Conservation (phyloP, 2,113 vertebrate species). For the Chinchilla lanigera region DNA sequence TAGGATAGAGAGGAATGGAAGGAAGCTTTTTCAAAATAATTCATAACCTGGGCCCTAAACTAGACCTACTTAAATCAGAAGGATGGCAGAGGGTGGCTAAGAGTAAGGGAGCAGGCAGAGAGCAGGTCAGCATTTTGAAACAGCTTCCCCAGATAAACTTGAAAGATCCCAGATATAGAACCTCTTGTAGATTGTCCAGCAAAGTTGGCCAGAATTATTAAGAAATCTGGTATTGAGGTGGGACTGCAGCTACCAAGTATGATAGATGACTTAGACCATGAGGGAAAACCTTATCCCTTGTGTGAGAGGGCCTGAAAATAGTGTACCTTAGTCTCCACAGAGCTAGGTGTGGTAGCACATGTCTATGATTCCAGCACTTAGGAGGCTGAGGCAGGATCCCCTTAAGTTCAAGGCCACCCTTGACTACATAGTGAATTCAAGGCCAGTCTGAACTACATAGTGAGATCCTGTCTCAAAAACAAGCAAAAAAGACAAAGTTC, state of each 20-base stretch:
- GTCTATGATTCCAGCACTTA: neutral
- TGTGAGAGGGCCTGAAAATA: neutral
- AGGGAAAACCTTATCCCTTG: neutral
- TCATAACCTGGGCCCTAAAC: neutral
- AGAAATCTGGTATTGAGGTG: neutral
- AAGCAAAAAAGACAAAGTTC: neutral
- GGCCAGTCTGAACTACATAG: no score
- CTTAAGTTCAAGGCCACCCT: neutral
- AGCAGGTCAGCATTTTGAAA: neutral
- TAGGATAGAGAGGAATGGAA: neutral
- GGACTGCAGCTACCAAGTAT: neutral
- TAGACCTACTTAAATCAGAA: conserved; percentile 24
- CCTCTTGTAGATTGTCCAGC: neutral
- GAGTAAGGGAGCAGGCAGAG: neutral
- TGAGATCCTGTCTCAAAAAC: neutral
- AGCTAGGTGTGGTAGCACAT: neutral
- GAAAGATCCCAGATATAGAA: neutral
- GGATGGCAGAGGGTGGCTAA: neutral
- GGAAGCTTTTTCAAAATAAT: neutral
- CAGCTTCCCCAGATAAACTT: neutral
- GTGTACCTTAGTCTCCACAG: neutral
- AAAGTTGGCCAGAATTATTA: neutral
- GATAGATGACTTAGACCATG: neutral
- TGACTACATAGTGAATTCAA: neutral
- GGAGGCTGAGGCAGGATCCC: neutral